A percentile compares a stretch with the other conserved stretches of the same genome.
Conservation (phyloP, 2,797 vertebrate species). For the Gallinago stenura region DNA sequence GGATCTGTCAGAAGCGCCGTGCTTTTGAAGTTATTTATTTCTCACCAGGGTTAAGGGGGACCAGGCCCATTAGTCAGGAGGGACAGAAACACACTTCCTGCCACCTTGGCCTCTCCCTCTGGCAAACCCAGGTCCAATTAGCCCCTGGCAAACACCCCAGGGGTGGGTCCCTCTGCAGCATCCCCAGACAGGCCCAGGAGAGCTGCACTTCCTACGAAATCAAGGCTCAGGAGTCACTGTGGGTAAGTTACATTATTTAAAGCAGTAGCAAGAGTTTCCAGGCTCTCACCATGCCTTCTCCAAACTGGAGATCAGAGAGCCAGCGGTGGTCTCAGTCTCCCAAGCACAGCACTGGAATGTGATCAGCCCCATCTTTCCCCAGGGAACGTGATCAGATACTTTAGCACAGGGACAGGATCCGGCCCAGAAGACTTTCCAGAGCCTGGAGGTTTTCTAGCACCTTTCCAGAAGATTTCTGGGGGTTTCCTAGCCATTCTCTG, state of each 20-base stretch:
- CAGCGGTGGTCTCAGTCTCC: neutral
- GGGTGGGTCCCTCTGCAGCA: neutral
- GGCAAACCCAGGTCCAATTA: constrained; percentile 15
- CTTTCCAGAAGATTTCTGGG: neutral
- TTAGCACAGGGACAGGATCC: neutral
- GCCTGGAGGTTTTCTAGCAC: neutral
- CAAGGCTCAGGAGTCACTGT: neutral
- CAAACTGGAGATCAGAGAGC: neutral
- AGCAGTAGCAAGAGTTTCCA: neutral
- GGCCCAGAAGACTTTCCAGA: neutral
- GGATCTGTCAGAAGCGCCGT: neutral
- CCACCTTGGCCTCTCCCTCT: neutral
- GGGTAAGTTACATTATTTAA: neutral
- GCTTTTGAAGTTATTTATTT: constrained; percentile 13
- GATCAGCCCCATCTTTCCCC: no score
- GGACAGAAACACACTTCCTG: constrained; percentile 1
- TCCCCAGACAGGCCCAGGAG: neutral
- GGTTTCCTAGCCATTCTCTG: neutral
- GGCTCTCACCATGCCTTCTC: neutral
- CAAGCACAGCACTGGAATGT: neutral
- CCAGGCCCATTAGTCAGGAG: neutral
- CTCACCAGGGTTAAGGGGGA: neutral
- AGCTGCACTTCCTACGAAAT: constrained; percentile 31
- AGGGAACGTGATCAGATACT: neutral
- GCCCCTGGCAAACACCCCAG: constrained; percentile 8